Evolutionary conservation across 2,113 vertebrate species (phyloP).

Genomic region (Gila orcuttii): DNA sequence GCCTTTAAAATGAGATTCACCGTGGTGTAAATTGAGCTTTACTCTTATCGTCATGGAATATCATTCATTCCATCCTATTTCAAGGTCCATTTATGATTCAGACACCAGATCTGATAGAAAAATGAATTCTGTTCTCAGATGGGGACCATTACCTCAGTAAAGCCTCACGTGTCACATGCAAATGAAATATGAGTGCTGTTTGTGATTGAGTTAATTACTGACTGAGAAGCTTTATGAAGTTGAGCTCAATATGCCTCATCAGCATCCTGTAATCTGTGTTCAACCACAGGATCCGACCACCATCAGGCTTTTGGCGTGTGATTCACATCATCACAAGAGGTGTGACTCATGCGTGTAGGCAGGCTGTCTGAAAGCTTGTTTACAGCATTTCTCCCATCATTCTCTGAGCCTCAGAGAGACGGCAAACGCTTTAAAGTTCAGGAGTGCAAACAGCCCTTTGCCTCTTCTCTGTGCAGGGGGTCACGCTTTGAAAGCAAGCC

Average conservation of each 20-base stretch:
- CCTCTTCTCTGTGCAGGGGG: not conserved
- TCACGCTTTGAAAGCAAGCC: constrained; percentile 5
- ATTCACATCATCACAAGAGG: constrained; percentile 32
- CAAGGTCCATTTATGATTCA: constrained; percentile 54
- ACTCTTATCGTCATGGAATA: not conserved
- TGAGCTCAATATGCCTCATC: constrained; percentile 36
- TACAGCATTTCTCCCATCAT: not conserved
- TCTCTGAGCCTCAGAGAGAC: not conserved
- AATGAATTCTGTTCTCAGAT: constrained; percentile 49
- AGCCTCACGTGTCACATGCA: constrained; percentile 16
- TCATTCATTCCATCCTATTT: constrained; percentile 56
- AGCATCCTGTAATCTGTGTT: constrained; percentile 27
- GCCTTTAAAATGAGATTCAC: constrained; percentile 10
- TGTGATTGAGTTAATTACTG: constrained; percentile 48
- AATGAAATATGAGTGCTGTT: constrained; percentile 50
- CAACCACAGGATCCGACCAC: constrained; percentile 18
- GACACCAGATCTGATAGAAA: constrained; percentile 54
- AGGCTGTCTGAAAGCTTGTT: not conserved
- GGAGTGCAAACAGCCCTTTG: too few species aligned
- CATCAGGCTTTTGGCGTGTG: not conserved
- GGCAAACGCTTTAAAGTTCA: constrained; percentile 25
- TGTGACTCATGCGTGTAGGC: constrained; percentile 41
- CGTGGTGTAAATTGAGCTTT: constrained; percentile 1
- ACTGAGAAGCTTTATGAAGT: constrained; percentile 37
- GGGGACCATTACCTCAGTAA: constrained; percentile 26